Evolutionary conservation across 2,888 invertebrate species (phyloP).

Genomic region (Ophion ventricosus): DNA sequence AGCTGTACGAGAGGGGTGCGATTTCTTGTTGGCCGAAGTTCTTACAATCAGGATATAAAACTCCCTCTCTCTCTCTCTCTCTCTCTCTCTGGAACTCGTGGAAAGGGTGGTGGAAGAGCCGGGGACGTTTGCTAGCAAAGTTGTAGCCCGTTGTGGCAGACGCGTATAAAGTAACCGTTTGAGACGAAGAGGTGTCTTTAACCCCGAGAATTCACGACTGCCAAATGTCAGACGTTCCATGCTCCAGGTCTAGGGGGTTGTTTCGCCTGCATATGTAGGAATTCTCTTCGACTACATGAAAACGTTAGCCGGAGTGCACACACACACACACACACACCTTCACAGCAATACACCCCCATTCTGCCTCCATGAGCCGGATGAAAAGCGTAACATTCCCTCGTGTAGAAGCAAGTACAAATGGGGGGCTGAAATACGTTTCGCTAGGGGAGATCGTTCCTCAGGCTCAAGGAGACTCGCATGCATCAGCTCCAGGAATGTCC

Average conservation of each 20-base stretch:
- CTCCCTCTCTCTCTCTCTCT: slow-evolving; percentile 12
- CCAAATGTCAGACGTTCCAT: slow-evolving; percentile 22
- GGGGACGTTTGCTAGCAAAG: slow-evolving; percentile 3
- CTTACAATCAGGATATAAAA: slow-evolving; percentile 55
- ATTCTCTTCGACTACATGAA: slow-evolving; percentile 65
- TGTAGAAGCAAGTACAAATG: not conserved
- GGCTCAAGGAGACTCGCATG: slow-evolving; percentile 62
- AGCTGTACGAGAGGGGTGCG: not conserved
- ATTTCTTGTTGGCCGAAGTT: slow-evolving; percentile 52
- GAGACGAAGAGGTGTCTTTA: slow-evolving; percentile 62
- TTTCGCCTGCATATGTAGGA: slow-evolving; percentile 23
- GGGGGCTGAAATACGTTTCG: slow-evolving; percentile 19
- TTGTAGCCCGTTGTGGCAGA: slow-evolving; percentile 20
- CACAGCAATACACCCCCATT: not conserved
- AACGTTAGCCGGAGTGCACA: slow-evolving; percentile 40
- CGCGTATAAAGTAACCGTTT: slow-evolving; percentile 14
- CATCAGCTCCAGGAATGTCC: slow-evolving; percentile 49
- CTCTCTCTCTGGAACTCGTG: not conserved
- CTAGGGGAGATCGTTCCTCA: slow-evolving; percentile 64
- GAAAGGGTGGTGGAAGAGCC: slow-evolving; percentile 11
- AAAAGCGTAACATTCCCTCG: not conserved
- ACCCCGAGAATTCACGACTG: slow-evolving; percentile 49
- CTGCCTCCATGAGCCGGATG: not conserved
- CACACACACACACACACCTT: slow-evolving; percentile 5
- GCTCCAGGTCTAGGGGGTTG: slow-evolving; percentile 8